These are phyloP conservation scores for Troilus luridus DNA, from an alignment of 2,888 invertebrate species.

Conservation along the genomic window DNA sequence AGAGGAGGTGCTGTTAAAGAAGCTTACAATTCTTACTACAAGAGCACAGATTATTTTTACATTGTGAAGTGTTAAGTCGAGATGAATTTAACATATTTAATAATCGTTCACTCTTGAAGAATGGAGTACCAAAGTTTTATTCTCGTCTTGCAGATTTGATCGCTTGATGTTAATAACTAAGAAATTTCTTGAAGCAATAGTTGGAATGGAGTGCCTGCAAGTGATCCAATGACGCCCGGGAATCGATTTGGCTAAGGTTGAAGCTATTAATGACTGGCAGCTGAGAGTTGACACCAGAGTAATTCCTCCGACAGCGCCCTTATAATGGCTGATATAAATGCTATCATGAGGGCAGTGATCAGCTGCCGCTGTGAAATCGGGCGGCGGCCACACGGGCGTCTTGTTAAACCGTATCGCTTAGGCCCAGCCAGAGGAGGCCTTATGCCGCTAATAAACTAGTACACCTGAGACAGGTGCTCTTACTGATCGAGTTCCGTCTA, in stretches of 20 bases:
- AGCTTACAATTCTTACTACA: too few species aligned
- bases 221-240: not conserved
- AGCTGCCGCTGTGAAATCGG: conserved; percentile 57
- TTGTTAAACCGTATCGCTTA: conserved; percentile 40
- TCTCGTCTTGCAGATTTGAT: too few species aligned
- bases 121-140: too few species aligned
- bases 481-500: not conserved
- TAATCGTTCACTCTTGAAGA: too few species aligned
- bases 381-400: conserved; percentile 18
- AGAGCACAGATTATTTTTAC: too few species aligned
- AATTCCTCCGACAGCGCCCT: conserved; percentile 40
- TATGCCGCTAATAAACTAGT: conserved; percentile 33
- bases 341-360: conserved; percentile 50
- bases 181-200: too few species aligned
- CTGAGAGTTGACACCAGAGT: conserved; percentile 45
- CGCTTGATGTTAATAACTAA: too few species aligned
- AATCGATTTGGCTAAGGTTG: not conserved
- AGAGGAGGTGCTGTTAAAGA: too few species aligned
- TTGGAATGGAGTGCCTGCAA: not conserved
- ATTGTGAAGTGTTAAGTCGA: too few species aligned
- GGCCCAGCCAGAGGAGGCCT: not conserved
- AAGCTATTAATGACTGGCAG: not conserved
- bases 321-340: conserved; percentile 54
- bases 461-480: conserved; percentile 24
- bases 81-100: too few species aligned